Evolutionary conservation across 2,888 invertebrate genomes (phyloP).

Genomic region (Anarsia innoxiella): DNA sequence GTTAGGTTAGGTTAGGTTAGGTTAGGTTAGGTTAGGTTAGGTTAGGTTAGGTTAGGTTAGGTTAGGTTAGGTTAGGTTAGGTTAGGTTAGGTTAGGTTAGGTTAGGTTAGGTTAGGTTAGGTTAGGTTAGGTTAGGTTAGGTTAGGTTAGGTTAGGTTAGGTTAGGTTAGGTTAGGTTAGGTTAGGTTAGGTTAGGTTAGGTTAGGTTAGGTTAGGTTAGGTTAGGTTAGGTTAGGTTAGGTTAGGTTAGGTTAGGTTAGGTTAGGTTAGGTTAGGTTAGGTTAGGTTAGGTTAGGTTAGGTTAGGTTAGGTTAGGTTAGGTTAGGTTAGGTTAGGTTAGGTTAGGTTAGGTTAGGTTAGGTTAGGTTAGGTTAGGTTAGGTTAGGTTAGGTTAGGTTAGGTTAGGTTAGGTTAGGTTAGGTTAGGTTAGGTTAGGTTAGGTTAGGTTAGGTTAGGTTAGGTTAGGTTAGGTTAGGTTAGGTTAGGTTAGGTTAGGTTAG

Average conservation of each 20-base stretch:
- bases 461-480: slow-evolving; percentile 4
- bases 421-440: slow-evolving; percentile 12
- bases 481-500: slow-evolving; percentile 3
- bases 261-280: slow-evolving; percentile 3
- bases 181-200: background rate
- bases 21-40: slow-evolving; percentile 11
- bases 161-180: slow-evolving; percentile 4
- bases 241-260: slow-evolving; percentile 8
- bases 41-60: slow-evolving; percentile 7
- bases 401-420: slow-evolving; percentile 13
- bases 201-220: slow-evolving; percentile 13
- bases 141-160: slow-evolving; percentile 7
- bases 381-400: background rate
- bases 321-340: slow-evolving; percentile 11
- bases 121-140: slow-evolving; percentile 11
- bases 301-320: slow-evolving; percentile 13
- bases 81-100: background rate
- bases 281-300: background rate
- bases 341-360: slow-evolving; percentile 7
- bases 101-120: slow-evolving; percentile 13
- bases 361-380: slow-evolving; percentile 4
- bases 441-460: slow-evolving; percentile 9
- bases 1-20: slow-evolving; percentile 13
- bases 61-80: slow-evolving; percentile 4
- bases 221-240: slow-evolving; percentile 11